Base-by-base conservation (phyloP, 2,797 vertebrate genomes). In the Odontamblyopus rebecca region DNA sequence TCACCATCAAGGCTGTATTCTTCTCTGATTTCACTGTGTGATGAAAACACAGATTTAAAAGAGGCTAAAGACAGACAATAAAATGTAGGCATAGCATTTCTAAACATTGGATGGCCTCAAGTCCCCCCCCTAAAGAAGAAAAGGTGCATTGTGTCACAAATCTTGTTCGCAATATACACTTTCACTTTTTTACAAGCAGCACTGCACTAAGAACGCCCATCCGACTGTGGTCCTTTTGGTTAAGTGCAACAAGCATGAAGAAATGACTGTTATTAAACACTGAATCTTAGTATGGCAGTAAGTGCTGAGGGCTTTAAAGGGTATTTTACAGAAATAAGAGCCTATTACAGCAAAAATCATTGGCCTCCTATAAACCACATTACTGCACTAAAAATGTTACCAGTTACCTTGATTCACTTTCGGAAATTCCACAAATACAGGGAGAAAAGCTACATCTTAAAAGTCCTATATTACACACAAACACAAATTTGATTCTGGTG, bases 41-140 rank as follows among this genome's bases (percentile, higher is more conserved):
- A 85, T 83, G 70, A 44, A 73, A 65, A 72, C 57, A 70, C 65
- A 64, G 68, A 76, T 81, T 76, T 82, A 86, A 89, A 76, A 85
- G 32, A 61, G 6, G 59, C 15, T 61, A 32, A 61, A 32, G 6
- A 61, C 32, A 62, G 61, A 38, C 18, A 35, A 3, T 4, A 60
- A 29, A 30, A 27, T 59, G 11, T 59, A 54, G 6, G 6, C 13
- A 15, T 54, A n/a, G 19, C 1, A n/a, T 6, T 54, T n/a, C n/a
- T 19, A n/a, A 48, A 15, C 44, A 48, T 4, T 15, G 13, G 11
- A 44, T 44, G 19, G 51, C 51, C 18, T 19, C 53, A 23, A 54
- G n/a, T 54, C n/a, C 53, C 19, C 29, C 44, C 44, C 13, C 3
- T 15, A 13, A 48, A 48, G 13, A 48, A 15, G 44, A 44, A 9